Evolutionary conservation across 2,888 invertebrate species (phyloP).

Genomic region (Parnassius glacialis): DNA sequence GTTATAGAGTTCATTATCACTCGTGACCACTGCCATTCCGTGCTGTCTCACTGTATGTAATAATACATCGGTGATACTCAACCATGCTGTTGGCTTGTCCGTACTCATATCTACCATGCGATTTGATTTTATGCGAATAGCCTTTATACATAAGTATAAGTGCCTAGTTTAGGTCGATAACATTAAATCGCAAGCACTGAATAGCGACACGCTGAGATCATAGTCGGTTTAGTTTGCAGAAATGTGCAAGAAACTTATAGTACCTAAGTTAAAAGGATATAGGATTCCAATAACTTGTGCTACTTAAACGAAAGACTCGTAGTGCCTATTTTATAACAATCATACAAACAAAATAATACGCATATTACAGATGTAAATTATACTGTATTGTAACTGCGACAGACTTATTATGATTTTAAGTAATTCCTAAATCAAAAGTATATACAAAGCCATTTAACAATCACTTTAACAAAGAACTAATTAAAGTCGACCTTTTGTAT

Average conservation of each 20-base stretch:
- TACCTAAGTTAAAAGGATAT: constrained; percentile 10
- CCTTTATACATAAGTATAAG: constrained; percentile 33
- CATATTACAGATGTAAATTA: no score
- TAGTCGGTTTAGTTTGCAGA: constrained; percentile 50
- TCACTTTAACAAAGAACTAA: no score
- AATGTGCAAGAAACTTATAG: constrained; percentile 34
- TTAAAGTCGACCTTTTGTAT: no score
- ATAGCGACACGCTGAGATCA: constrained; percentile 65
- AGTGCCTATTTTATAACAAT: not conserved
- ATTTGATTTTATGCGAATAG: constrained; percentile 49
- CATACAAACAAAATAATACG: not conserved
- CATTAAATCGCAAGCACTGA: constrained; percentile 43
- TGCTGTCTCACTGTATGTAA: constrained; percentile 58
- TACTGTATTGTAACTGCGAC: no score
- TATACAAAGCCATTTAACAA: no score
- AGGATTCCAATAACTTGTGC: not conserved
- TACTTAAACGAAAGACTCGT: not conserved
- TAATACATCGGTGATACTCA: constrained; percentile 46
- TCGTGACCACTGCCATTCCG: constrained; percentile 38
- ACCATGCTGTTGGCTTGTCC: constrained; percentile 38
- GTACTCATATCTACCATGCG: constrained; percentile 49
- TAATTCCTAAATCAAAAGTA: no score
- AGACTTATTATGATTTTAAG: no score
- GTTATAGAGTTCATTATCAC: constrained; percentile 65
- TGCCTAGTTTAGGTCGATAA: constrained; percentile 36